phyloP scores from a whole-genome alignment of 2,113 vertebrate species.

The Anas platyrhynchos region DNA sequence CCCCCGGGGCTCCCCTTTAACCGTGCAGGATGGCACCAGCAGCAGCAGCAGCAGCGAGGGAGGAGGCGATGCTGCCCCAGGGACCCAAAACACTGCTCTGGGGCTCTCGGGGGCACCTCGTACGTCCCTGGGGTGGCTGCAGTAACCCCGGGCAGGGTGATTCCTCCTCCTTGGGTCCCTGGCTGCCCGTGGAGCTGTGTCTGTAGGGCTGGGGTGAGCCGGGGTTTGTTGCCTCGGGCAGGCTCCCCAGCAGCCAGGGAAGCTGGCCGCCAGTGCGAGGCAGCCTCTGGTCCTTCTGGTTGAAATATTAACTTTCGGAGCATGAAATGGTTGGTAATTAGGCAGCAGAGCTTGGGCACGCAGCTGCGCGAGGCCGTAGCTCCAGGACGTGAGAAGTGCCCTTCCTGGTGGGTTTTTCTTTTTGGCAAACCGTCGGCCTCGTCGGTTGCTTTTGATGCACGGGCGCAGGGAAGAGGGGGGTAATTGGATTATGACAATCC shows the following conservation, averaged over 20 bases:
- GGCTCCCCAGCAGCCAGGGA: neutral
- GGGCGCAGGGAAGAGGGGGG: neutral
- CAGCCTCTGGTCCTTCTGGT: neutral
- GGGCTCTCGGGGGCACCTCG: neutral
- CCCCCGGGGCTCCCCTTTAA: neutral
- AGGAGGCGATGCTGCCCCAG: neutral
- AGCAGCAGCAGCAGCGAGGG: neutral
- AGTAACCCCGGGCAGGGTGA: neutral
- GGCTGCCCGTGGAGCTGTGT: neutral
- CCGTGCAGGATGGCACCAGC: neutral
- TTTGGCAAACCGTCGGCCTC: neutral
- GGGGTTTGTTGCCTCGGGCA: neutral
- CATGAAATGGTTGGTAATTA: neutral
- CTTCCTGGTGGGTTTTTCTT: neutral
- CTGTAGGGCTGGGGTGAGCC: neutral
- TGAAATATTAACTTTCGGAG: neutral
- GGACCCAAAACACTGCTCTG: neutral
- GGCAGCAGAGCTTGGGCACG: neutral
- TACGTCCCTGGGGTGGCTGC: accelerated
- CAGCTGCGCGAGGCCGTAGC: accelerated
- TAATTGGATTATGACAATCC: neutral
- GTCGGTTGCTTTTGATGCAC: neutral
- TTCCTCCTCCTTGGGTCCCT: neutral
- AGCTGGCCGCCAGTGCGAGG: neutral
- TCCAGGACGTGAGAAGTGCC: neutral